Base-by-base conservation (phyloP, 2,888 invertebrate species). In the Lasiommata megera region DNA sequence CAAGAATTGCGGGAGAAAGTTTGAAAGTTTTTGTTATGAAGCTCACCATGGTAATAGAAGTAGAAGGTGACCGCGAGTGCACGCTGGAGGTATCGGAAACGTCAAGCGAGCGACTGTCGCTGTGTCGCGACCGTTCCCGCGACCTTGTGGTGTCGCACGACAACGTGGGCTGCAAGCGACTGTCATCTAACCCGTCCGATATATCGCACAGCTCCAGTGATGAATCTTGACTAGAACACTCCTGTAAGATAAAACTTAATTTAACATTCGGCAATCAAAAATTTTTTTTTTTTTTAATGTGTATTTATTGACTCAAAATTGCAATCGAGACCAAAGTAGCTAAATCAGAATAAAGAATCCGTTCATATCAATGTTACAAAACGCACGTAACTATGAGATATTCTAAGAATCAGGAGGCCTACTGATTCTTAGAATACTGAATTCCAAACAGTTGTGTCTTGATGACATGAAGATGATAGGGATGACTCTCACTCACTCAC, bases 191-290 rank as follows among this genome's bases (percentile, higher is more conserved):
- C 18, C 81, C 74, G 46, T 88, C 89, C 28, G 80, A 78, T 63
- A 88, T 78, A 51, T 91, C 91, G 67, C 91, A 91, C 53, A 91
- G 65, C 73, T 91, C 91, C 60, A 91, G 64, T 61, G 91, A 91
- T 59, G 91, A 91, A 54, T 91, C 91, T 81, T 91, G 91, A 87
- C 91, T 91, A 83, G 88, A 90, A 82, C 90, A 89, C 63, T 91
- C 91, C 91, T 91, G 82, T 3, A 81, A 80, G 59, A 48, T 23
- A 18, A 37, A 37, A 23, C 8, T 18, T 12, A 8, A 6, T 17
- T 23, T 37, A 12, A 18, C 8, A 16, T 17, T 3, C 1, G 16
- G 6, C 40, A 9, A 17, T 17, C 7, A 40, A n/a, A n/a, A n/a
- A n/a, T n/a, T n/a, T n/a, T n/a, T n/a, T n/a, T n/a, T n/a, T n/a